phyloP scores from a whole-genome alignment of 2,888 invertebrate species.

The Megamerina dolium region DNA sequence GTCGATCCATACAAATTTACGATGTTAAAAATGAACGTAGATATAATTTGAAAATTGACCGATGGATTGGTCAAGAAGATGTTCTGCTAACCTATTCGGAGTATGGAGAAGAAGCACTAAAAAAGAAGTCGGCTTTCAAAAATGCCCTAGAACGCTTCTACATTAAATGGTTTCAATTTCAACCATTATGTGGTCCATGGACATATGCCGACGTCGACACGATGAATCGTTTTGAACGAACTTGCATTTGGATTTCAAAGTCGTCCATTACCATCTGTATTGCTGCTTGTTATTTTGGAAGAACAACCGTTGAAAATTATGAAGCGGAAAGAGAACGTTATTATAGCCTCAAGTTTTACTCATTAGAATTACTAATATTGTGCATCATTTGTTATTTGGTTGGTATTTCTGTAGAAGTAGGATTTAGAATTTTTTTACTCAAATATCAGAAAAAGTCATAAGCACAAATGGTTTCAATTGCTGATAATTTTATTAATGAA shows the following conservation, averaged over 20 bases:
- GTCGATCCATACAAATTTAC: constrained; percentile 23
- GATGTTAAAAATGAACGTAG: constrained; percentile 15
- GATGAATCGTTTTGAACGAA: constrained; percentile 20
- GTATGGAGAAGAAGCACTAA: neutral
- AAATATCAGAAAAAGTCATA: neutral
- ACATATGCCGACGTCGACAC: constrained; percentile 7
- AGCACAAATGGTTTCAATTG: no score
- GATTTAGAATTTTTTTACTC: constrained; percentile 2
- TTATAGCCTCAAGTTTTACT: constrained; percentile 15
- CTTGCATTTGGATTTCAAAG: constrained; percentile 17
- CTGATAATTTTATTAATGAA: no score
- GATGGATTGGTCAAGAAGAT: constrained; percentile 20
- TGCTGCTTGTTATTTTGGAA: constrained; percentile 18
- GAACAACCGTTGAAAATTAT: constrained; percentile 23
- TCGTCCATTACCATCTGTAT: constrained; percentile 13
- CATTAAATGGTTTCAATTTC: constrained; percentile 21
- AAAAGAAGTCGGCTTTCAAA: neutral
- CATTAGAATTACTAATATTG: constrained; percentile 11
- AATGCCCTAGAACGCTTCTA: constrained; percentile 1
- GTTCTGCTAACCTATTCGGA: neutral
- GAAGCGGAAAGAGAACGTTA: constrained; percentile 26
- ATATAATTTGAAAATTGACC: constrained; percentile 12
- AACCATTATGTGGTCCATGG: constrained; percentile 20
- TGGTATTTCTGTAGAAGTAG: constrained; percentile 10
- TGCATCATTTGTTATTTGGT: constrained; percentile 13